Evolutionary conservation across 2,888 invertebrate genomes (phyloP), one percentile per base, ranked within the genome.

Genomic region (Drosophila nigritarsus): DNA sequence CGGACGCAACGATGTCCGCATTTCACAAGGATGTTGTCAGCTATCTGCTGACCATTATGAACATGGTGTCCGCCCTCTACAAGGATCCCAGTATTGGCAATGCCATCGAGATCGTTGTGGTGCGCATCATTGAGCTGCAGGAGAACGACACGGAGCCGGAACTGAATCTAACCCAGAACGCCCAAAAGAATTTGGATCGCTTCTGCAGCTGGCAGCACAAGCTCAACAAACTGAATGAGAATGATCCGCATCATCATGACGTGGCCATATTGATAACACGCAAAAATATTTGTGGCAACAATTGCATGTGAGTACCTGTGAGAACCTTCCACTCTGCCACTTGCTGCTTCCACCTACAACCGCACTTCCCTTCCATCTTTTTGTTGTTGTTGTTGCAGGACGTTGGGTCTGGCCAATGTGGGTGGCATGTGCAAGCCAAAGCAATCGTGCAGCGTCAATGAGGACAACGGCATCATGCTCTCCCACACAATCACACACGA

Each of bases 401-500:
- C 98, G 1, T 94, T 98, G 87, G 98, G 98, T 34, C 95, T 98
- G 88, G 98, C 98, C 38, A 97, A 97, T 93, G 97, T 98, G 79
- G 96, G 96, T 0, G 97, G 97, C 59, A 97, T 98, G 96, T 98
- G 98, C 93, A 96, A 96, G 91, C 95, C 96, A 7, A 95, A 96
- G 86, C 95, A 96, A 80, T 97, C 97, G 91, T 98, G 98, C 92
- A 97, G 96, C 90, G 97, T 98, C 90, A 98, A 97, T 92, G 97
- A 98, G 93, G 98, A 98, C 94, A 97, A 96, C 91, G 98, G 98
- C 77, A 96, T 98, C 80, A 96, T 97, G 91, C 94, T 98, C 65
- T 97, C 98, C 32, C 96, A 97, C 94, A 98, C 98, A 77, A 96
- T 98, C 89, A 96, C 98, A 8, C 98, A 98, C 92, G 98, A 98